Evolutionary conservation across 37 sponge, comb jelly and placozoan species (phyloP), one percentile per base, ranked within the genome.

Genomic region (Chondrosia reniformis): DNA sequence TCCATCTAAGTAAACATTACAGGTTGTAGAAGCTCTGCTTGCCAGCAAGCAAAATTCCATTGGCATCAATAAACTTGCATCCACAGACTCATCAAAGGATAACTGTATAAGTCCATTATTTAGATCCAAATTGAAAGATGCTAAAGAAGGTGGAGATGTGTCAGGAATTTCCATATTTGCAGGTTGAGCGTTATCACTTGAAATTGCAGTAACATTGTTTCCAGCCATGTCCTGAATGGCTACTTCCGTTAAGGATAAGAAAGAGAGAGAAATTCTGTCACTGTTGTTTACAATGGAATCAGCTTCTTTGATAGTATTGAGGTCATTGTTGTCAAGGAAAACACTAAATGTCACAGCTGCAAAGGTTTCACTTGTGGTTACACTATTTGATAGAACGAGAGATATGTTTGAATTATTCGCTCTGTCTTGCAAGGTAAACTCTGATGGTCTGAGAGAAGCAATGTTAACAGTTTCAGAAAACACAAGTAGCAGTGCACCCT

Each of bases 391-490:
- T 24, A 89, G 64, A 4, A 81, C 28, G 38, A 56, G 45, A 19
- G 76, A 25, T 0, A 61, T 65, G 15, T 33, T 67, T 75, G 3
- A 22, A 36, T 52, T 55, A 80, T 89, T 89, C n/a, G 33, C 19
- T 5, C 36, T 67, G 49, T 78, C 86, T 32, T 93, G 90, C 25
- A 95, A 57, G 4, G 61, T 66, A 1, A 91, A 33, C 27, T 65
- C 79, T 21, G 75, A 25, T 3, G 85, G 63, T 27, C 13, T 33
- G 44, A 95, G 83, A 0, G 77, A 63, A 4, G 73, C 43, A 32
- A 89, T 85, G 54, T 81, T 72, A 15, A 95, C 90, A 27, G 89
- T 86, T 65, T 95, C 96, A 59, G 79, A 74, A 55, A 95, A 95
- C 22, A 55, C 69, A n/a, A 95, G 36, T 19, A 81, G 69, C 5